Base-by-base conservation (phyloP, 2,113 vertebrate genomes). In the Apus apus region DNA sequence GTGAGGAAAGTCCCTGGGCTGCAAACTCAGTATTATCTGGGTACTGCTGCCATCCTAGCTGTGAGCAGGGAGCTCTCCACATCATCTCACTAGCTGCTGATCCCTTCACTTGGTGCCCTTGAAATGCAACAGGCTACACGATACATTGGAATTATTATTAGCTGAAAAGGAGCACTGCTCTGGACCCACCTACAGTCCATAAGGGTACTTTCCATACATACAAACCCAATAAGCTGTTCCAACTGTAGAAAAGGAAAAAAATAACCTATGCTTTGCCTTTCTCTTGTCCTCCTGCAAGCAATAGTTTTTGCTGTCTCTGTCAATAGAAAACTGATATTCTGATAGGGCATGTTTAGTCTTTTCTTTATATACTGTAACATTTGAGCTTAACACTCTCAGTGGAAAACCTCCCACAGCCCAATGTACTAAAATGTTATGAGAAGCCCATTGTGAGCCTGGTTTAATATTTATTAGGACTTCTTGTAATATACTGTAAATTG, bases 101-200 rank as follows among this genome's bases (percentile, higher is more conserved):
- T 85, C 98, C 98, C 80, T 94, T 97, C 32, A 98, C 94, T 71
- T 85, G 96, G 86, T 98, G 53, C 62, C 98, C 98, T 92, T 96
- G 97, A 95, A 98, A 98, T 5, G 93, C 95, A 95, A 98, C 98
- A 94, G 92, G 96, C 98, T 98, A 89, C 2, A 45, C 48, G 19
- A 92, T 6, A 94, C 56, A 94, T 91, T 79, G 91, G 26, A 82
- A 53, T 93, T 46, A 82, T 29, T 40, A 60, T 64, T 81, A 80
- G 72, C 72, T 58, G 68, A 57, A 80, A 57, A 22, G 6, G 51
- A 76, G 36, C 32, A 30, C 50, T 71, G 70, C 21, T 88, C 65
- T 76, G 87, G 48, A 76, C 75, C 45, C 70, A 64, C 4, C 73
- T 77, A 61, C 26, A 19, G 14, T 43, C 46, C 61, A 6, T 15